Percentiles rank a stretch among this genome's conserved stretches.
phyloP scores from a whole-genome alignment of 2,888 invertebrate species.

The Minunthozetes semirufus region DNA sequence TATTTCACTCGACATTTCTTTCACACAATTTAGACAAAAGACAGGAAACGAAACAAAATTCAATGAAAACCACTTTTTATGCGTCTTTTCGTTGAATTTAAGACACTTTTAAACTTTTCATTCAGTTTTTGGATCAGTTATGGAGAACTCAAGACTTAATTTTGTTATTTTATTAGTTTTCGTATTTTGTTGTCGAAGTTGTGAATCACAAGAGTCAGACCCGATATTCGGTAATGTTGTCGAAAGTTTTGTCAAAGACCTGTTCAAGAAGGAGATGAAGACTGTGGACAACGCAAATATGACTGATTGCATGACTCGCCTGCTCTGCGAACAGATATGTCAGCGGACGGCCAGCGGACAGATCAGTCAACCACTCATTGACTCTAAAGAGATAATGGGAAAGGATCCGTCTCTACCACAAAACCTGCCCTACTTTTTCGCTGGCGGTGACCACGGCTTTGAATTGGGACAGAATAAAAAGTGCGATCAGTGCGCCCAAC shows the following conservation, averaged over 20 bases:
- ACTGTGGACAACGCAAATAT: constrained; percentile 18
- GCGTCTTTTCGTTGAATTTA: neutral
- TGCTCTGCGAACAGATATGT: constrained; percentile 35
- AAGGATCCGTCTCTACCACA: constrained; percentile 18
- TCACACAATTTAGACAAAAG: too few species aligned
- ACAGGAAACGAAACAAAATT: neutral
- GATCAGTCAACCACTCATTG: constrained; percentile 33
- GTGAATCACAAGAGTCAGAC: neutral
- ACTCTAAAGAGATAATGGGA: constrained; percentile 30
- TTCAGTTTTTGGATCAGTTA: neutral
- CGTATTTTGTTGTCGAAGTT: neutral
- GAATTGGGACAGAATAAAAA: constrained; percentile 31
- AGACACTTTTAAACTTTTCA: neutral
- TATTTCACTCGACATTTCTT: too few species aligned
- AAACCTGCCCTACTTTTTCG: constrained; percentile 28
- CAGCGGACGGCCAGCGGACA: constrained; percentile 31
- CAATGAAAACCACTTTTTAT: constrained; percentile 10
- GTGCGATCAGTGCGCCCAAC: constrained; percentile 26
- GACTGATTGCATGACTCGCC: constrained; percentile 34
- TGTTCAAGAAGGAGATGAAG: constrained; percentile 30
- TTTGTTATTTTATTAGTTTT: neutral
- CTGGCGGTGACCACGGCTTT: constrained; percentile 33
- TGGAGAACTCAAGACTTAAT: neutral
- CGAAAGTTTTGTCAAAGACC: constrained; percentile 32
- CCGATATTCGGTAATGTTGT: constrained; percentile 32